Conservation (phyloP, 1,140 invertebrate species). For the Agraylea sexmaculata region DNA sequence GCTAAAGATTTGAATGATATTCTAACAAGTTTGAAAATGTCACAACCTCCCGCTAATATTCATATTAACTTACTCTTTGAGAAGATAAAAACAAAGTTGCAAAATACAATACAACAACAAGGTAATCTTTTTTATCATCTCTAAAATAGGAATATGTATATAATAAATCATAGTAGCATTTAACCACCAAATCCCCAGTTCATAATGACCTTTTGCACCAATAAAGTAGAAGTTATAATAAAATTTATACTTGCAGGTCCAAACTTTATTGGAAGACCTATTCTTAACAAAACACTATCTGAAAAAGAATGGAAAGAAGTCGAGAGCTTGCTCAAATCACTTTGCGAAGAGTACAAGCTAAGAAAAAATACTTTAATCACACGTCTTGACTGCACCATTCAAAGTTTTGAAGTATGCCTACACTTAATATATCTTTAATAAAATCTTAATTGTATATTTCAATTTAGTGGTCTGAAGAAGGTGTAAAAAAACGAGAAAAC, state of each 20-base stretch:
- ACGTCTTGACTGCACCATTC: conserved; percentile 84
- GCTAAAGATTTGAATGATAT: conserved; percentile 67
- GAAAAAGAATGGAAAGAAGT: conserved; percentile 75
- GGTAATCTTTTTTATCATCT: conserved; percentile 27
- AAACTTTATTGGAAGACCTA: conserved; percentile 56
- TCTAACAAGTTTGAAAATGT: conserved; percentile 63
- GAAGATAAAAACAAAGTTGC: conserved; percentile 63
- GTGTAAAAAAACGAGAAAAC: conserved; percentile 58
- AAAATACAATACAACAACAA: conserved; percentile 53
- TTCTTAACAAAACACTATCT: conserved; percentile 61
- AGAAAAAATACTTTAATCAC: conserved; percentile 81
- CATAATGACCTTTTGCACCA: no score
- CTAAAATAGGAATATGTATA: not conserved
- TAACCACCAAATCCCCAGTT: no score
- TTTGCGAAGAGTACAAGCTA: conserved; percentile 71
- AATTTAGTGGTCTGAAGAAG: conserved; percentile 71
- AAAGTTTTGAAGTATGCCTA: conserved; percentile 66
- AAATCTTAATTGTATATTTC: conserved; percentile 11
- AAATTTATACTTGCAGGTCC: conserved; percentile 28
- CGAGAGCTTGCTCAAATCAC: conserved; percentile 52
- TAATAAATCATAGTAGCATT: no score
- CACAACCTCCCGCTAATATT: conserved; percentile 76
- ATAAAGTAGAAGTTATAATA: conserved; percentile 3
- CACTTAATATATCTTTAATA: conserved; percentile 3
- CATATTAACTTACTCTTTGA: conserved; percentile 62